Conservation (phyloP, 2,888 invertebrate species). For the Meteorus colon region DNA sequence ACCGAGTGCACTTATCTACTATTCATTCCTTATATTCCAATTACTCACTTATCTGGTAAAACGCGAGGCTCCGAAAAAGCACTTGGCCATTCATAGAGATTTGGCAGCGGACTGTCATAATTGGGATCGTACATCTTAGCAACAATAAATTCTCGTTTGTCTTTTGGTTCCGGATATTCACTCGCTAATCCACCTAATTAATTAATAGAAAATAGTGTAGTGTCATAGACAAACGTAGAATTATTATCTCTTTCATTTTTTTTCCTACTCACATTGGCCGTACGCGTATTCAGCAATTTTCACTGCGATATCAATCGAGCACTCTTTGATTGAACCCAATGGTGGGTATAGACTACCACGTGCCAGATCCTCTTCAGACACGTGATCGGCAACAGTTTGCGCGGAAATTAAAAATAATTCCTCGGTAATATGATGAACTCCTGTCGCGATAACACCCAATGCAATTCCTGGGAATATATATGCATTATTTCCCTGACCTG, state of each 20-base stretch:
- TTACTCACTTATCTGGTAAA: slow-evolving; percentile 70
- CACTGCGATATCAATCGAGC: slow-evolving; percentile 92
- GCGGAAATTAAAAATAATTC: slow-evolving; percentile 96
- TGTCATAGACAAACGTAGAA: background rate
- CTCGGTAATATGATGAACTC: slow-evolving; percentile 94
- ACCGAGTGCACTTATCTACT: background rate
- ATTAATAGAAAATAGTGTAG: slow-evolving; percentile 38
- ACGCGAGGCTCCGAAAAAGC: slow-evolving; percentile 68
- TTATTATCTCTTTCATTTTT: slow-evolving; percentile 22
- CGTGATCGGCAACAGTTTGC: slow-evolving; percentile 89
- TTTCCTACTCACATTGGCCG: slow-evolving; percentile 80
- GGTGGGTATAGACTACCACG: slow-evolving; percentile 96
- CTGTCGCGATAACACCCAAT: slow-evolving; percentile 93
- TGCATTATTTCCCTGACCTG: slow-evolving; percentile 98
- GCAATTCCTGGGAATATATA: slow-evolving; percentile 98
- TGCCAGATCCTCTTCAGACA: slow-evolving; percentile 86
- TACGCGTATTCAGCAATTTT: slow-evolving; percentile 93
- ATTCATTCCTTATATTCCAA: background rate
- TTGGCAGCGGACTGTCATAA: slow-evolving; percentile 86
- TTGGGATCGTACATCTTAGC: slow-evolving; percentile 85
- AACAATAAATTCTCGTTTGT: slow-evolving; percentile 82
- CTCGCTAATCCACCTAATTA: slow-evolving; percentile 85
- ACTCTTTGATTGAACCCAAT: slow-evolving; percentile 86
- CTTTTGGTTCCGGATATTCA: slow-evolving; percentile 88
- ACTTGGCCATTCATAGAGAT: slow-evolving; percentile 74